Evolutionary conservation across 2,888 invertebrate genomes (phyloP), one percentile per base, ranked within the genome.

Genomic region (Serripes groenlandicus): DNA sequence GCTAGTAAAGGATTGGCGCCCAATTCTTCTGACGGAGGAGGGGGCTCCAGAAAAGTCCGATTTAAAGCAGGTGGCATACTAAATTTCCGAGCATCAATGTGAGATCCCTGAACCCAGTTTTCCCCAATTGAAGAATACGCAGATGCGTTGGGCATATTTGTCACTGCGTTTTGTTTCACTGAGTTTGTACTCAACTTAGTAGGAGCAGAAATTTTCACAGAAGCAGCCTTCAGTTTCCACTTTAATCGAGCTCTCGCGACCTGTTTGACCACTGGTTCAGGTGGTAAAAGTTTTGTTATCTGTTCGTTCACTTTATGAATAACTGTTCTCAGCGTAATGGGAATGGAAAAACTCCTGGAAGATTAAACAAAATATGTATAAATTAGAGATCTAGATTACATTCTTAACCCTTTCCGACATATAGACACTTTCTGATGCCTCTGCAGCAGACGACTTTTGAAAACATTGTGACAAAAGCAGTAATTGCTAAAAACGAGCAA

Each of bases 261-360:
- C 3, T 58, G 68, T 54, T 66, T 70, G 11, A 28, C 30, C 42
- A 85, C 82, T 28, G 88, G 86, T 79, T 86, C 87, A 5, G 90
- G 89, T 7, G 88, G 75, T 21, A 76, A 81, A 32, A 90, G 85
- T 52, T 88, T 91, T 62, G 88, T 86, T 52, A 94, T 85, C 76
- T 92, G 89, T 52, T 84, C 89, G 23, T 87, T 86, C n/a, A 92
- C 93, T 89, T 94, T 94, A 64, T 97, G 97, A n/a, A 98, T 96
- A 1, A 99, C 96, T 1, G 98, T 96, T 84, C 98, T 96, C 95
- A 98, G 96, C 7, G 98, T 98, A 73, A 98, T 96, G 1, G 99
- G 98, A 94, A 99, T 97, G n/a, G 98, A 98, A 91, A 98, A 96
- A 90, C 97, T 97, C 93, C 96, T 96, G 92, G 26, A 93, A 93